Conservation (phyloP, 1,140 invertebrate genomes). For the Acromyrmex echinatior region DNA sequence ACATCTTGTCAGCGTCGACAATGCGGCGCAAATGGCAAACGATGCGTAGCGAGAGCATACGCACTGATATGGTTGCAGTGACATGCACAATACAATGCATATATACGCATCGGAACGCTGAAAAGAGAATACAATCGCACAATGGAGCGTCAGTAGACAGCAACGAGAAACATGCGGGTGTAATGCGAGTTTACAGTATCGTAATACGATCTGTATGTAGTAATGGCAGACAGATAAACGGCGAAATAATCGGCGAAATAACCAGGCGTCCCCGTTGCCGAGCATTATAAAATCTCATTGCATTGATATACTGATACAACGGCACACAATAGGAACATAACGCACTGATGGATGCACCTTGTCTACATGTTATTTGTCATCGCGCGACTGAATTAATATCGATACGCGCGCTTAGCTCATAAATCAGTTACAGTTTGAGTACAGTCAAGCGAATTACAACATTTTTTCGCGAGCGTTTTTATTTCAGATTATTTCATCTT, state of each 20-base stretch:
- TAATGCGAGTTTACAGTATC: conserved; percentile 50
- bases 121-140: conserved; percentile 12
- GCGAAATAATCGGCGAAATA: conserved; percentile 43
- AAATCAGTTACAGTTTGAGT: conserved; percentile 34
- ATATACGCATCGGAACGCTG: neutral
- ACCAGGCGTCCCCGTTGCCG: neutral
- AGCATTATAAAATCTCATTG: conserved; percentile 8
- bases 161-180: neutral
- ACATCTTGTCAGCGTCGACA: conserved; percentile 34
- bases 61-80: neutral
- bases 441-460: neutral
- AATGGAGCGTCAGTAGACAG: neutral
- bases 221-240: conserved; percentile 40
- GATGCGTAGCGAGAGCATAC: neutral
- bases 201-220: conserved; percentile 23
- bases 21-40: neutral
- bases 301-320: conserved; percentile 37
- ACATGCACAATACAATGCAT: neutral
- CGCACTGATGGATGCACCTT: conserved; percentile 52
- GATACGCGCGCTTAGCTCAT: neutral
- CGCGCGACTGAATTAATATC: conserved; percentile 38
- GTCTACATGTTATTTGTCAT: conserved; percentile 68
- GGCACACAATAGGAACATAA: conserved; percentile 48
- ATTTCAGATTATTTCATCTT: neutral
- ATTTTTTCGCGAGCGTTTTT: neutral